Percentiles rank a stretch among this genome's conserved stretches.
Conservation (phyloP, 2,797 vertebrate species). For the Lemur catta region DNA sequence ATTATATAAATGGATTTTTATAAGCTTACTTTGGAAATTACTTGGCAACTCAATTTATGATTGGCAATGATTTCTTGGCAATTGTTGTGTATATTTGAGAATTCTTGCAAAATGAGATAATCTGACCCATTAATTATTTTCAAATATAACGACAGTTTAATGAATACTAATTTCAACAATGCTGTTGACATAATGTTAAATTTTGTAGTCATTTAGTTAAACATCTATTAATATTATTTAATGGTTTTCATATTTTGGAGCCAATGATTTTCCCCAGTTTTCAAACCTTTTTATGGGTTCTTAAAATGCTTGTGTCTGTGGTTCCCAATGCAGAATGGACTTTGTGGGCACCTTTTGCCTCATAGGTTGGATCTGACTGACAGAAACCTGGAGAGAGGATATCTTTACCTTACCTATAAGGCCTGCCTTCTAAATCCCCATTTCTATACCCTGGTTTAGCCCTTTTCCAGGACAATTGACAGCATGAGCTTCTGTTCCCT, state of each 20-base stretch:
- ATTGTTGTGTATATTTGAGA: not conserved
- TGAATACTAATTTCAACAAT: conserved; percentile 65
- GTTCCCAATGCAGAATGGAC: not conserved
- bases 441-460: not conserved
- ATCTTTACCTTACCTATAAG: not conserved
- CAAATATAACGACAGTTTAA: conserved; percentile 61
- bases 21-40: conserved; percentile 52
- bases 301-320: not conserved
- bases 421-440: not conserved
- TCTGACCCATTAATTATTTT: conserved; percentile 58
- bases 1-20: conserved; percentile 3
- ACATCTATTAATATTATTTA: conserved; percentile 52
- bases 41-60: conserved; percentile 51
- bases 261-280: not conserved
- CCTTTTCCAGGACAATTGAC: not conserved
- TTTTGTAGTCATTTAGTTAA: conserved; percentile 57
- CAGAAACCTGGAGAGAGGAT: not conserved
- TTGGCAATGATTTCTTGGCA: conserved; percentile 55
- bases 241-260: conserved; percentile 38
- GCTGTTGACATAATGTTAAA: conserved; percentile 44
- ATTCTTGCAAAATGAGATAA: conserved; percentile 56
- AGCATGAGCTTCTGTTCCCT: not conserved
- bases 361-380: not conserved
- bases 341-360: not conserved
- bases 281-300: not conserved